phyloP scores from a whole-genome alignment of 2,888 invertebrate genomes.

The Orthosia cruda region DNA sequence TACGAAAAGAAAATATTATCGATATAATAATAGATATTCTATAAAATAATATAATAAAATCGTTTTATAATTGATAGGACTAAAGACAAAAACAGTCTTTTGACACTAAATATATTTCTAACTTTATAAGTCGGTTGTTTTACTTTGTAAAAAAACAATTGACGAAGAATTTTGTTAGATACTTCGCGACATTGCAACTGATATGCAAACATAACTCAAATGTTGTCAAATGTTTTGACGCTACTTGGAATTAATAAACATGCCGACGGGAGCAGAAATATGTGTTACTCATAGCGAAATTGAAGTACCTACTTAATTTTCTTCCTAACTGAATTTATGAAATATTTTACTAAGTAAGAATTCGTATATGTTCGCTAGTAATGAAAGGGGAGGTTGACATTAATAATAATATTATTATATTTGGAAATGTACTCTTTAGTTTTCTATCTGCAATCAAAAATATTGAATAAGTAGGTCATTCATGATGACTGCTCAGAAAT shows the following conservation, averaged over 20 bases:
- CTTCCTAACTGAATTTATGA: conserved; percentile 13
- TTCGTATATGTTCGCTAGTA: not conserved
- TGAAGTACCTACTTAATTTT: conserved; percentile 24
- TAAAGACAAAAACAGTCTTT: not conserved
- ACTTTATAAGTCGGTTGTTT: not conserved
- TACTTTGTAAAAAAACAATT: not conserved
- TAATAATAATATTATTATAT: not conserved
- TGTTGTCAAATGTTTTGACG: conserved; percentile 3
- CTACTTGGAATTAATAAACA: conserved; percentile 17
- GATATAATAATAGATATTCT: not conserved
- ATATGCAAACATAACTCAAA: not conserved
- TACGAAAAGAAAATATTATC: not conserved
- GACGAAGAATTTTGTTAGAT: no score
- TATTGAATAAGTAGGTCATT: conserved; percentile 12
- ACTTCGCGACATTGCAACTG: not conserved
- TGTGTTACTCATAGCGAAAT: conserved; percentile 20
- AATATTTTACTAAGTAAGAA: conserved; percentile 12
- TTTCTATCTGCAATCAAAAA: not conserved
- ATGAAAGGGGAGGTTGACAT: not conserved
- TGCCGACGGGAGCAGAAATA: not conserved
- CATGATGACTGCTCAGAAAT: not conserved
- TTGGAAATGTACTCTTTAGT: not conserved
- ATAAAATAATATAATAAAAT: not conserved
- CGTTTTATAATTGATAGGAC: not conserved
- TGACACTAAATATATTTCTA: not conserved